Base-by-base conservation (phyloP, 2,888 invertebrate genomes). In the Macrophya annulata region DNA sequence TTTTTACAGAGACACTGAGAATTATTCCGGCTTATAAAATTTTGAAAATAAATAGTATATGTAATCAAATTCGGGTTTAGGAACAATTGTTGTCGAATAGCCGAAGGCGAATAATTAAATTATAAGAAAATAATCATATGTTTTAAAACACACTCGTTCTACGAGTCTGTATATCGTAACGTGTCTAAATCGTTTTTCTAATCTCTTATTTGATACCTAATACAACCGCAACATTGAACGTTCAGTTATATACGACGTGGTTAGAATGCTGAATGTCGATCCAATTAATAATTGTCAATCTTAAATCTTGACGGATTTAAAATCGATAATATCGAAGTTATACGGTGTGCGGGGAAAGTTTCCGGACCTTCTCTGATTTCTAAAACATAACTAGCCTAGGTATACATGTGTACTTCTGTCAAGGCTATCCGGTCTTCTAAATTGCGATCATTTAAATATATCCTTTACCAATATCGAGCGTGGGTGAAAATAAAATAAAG, bases 281-380 rank as follows among this genome's bases (percentile, higher is more conserved):
- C 81, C 81, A 81, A 81, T 81, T 81, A 81, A 81, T 81, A 51
- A 81, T 81, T 81, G 81, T 81, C 81, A 62, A 81, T 81, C 81
- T 81, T 81, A n/a, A 81, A 81, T 81, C 81, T 81, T 81, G 81
- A 81, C 62, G 81, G 81, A 62, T 81, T 62, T 81, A 40, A 62
- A 81, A 81, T 81, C 43, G 81, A 81, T 81, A 59, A 81, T 81
- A 81, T 81, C 81, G 81, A 81, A 62, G 25, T 62, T 62, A 40
- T 12, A 21, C 8, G 43, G 15, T 43, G n/a, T 21, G 43, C 59
- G 51, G 21, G 40, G n/a, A 17, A 77, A 55, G 51, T 37, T 9
- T 48, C 51, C 71, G 71, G 37, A 9, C 72, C 21, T 45, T 45
- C 72, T 74, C 21, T 25, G 21, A 74, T 43, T 74, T 40, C 43